Base-by-base conservation (phyloP, 1,140 invertebrate species). In the Calephelis virginiensis region DNA sequence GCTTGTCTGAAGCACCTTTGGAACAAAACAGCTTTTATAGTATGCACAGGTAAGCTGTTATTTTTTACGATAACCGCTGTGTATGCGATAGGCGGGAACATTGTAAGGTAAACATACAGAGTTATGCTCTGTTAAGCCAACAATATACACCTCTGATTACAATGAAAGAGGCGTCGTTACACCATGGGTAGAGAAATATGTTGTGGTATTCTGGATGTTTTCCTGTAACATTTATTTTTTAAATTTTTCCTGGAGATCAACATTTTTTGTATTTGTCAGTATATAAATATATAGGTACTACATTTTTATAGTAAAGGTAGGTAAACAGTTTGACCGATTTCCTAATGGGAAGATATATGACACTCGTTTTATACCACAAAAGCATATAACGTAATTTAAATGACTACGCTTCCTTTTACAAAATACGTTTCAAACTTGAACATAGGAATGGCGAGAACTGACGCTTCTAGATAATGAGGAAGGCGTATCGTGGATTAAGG, bases 11-110 rank as follows among this genome's bases (percentile, higher is more conserved):
- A 37, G 12, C 17, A 56, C 12, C 17, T 7, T 37, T 56, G 28
- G 53, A 56, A 56, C 28, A 56, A 56, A 38, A 38, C 14, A 70
- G 67, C 63, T 64, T 62, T 64, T 71, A 47, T 67, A 73, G 67
- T 78, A 78, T 76, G 70, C 76, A 73, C 69, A 76, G 68, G 74
- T 70, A 74, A 73, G 68, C 69, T 73, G 76, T 86, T 81, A 83
- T 78, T 84, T 83, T 88, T 88, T 88, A 86, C 77, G 83, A 81
- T 86, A 80, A 86, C 80, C 72, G 73, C 61, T 69, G 74, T 72
- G 71, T 74, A 77, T 81, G 74, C 77, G 75, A 77, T 76, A 75
- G 75, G 74, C 75, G 74, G 76, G 76, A 78, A 80, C 76, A 73
- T 79, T 74, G 72, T 71, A 76, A 75, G 71, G 67, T 46, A 71